These are phyloP conservation scores for Lutraria lutraria DNA, from an alignment of 2,888 invertebrate species.

Conservation along the genomic window DNA sequence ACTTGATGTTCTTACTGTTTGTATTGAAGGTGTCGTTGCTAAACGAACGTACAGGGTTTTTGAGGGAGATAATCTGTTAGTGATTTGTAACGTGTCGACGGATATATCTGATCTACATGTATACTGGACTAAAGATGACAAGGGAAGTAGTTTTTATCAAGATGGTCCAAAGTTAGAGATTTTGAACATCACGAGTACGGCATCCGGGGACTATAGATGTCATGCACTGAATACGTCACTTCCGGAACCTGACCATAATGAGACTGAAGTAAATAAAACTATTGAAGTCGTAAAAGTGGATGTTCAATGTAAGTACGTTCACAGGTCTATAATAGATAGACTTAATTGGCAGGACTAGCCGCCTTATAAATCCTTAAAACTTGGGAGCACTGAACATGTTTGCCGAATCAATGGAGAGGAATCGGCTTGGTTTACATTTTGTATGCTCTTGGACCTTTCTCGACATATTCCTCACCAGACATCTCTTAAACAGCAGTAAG, in stretches of 20 bases:
- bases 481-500: no score
- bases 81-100: slow-evolving; percentile 42
- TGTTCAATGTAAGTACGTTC: slow-evolving; percentile 48
- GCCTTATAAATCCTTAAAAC: no score
- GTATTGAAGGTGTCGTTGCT: neutral
- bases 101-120: slow-evolving; percentile 26
- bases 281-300: slow-evolving; percentile 40
- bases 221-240: slow-evolving; percentile 50
- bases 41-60: slow-evolving; percentile 17
- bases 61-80: slow-evolving; percentile 45
- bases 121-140: slow-evolving; percentile 54
- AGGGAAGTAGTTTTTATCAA: slow-evolving; percentile 34
- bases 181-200: slow-evolving; percentile 40
- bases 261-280: neutral
- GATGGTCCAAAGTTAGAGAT: slow-evolving; percentile 45
- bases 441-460: no score
- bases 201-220: slow-evolving; percentile 53
- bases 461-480: no score
- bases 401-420: no score
- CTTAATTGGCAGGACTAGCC: no score
- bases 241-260: slow-evolving; percentile 40
- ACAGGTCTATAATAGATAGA: no score
- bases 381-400: no score
- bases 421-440: no score
- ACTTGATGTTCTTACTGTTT: no score